Conservation (phyloP, 2,113 vertebrate genomes). For the Beaufortia kweichowensis region DNA sequence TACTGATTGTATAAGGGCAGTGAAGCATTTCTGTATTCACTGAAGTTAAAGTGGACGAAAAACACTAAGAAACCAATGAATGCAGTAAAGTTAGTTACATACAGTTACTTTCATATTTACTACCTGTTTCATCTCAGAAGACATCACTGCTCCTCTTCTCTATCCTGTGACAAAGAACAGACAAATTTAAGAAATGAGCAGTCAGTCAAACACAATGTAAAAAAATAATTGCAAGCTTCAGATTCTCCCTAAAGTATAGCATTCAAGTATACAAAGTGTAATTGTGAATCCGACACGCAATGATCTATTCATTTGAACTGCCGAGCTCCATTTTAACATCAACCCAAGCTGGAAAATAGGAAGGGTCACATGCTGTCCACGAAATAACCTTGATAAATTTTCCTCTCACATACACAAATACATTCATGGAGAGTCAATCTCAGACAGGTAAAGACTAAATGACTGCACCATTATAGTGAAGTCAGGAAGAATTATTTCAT, state of each 20-base stretch:
- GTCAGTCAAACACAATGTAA: neutral
- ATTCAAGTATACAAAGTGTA: constrained; percentile 12
- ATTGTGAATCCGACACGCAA: constrained; percentile 5
- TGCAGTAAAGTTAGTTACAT: neutral
- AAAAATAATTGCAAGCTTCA: neutral
- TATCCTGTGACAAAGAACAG: constrained; percentile 28
- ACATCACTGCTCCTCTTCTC: neutral
- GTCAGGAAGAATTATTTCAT: neutral
- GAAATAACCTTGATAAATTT: constrained; percentile 28
- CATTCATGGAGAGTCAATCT: constrained; percentile 22
- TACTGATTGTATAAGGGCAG: neutral
- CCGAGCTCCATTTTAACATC: constrained; percentile 24
- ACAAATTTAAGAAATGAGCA: constrained; percentile 21
- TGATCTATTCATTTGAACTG: constrained; percentile 35
- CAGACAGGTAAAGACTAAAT: constrained; percentile 9
- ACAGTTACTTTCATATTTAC: constrained; percentile 6
- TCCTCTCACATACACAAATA: constrained; percentile 29
- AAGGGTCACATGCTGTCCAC: constrained; percentile 28
- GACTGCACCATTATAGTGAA: neutral
- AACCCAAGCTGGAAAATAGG: constrained; percentile 8
- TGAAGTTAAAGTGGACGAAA: too few species aligned
- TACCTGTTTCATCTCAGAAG: constrained; percentile 14
- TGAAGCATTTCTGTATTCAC: neutral
- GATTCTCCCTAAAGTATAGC: neutral
- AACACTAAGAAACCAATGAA: neutral